Evolutionary conservation across 2,888 invertebrate species (phyloP), one percentile per base, ranked within the genome.

Genomic region (Steromphala cineraria): DNA sequence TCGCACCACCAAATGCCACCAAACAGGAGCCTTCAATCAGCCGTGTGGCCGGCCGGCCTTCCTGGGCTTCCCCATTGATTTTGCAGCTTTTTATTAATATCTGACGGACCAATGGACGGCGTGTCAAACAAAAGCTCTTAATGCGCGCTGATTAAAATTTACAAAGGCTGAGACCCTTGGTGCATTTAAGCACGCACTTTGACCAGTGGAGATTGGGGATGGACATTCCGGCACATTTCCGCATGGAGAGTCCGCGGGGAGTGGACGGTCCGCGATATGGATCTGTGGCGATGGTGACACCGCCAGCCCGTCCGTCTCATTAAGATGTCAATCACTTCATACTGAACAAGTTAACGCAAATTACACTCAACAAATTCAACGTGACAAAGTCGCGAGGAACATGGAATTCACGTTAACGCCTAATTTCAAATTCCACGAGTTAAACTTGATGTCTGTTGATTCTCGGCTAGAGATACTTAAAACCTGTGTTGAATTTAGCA

Each of bases 91-190:
- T 76, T 76, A 76, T 76, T 76, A 76, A 76, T 76, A 76, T 76
- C 76, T 15, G 76, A 55, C 55, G 76, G 55, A 55, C 76, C 21
- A 31, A 24, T 55, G 53, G 53, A 76, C 53, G 17, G n/a, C 31
- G 53, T 76, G 76, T 76, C 76, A 55, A 53, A 76, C 76, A 76
- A 76, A 76, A 55, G 31, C 76, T 76, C 53, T 55, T 76, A 76
- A 76, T 76, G 55, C 55, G 55, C 17, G 28, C 76, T 76, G 76
- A 76, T 76, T 76, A 76, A 76, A 76, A 53, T 76, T 76, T 28
- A 55, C 76, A 76, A 53, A 76, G 76, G 76, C 76, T 36, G 24
- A 3, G 40, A n/a, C 71, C 71, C 36, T n/a, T 71, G 19, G 56
- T 56, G 56, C 56, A 19, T 21, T 24, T 21, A 24, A 21, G 56